Conservation (phyloP, 2,888 invertebrate species). For the Rhagophthalmus giganteus region DNA sequence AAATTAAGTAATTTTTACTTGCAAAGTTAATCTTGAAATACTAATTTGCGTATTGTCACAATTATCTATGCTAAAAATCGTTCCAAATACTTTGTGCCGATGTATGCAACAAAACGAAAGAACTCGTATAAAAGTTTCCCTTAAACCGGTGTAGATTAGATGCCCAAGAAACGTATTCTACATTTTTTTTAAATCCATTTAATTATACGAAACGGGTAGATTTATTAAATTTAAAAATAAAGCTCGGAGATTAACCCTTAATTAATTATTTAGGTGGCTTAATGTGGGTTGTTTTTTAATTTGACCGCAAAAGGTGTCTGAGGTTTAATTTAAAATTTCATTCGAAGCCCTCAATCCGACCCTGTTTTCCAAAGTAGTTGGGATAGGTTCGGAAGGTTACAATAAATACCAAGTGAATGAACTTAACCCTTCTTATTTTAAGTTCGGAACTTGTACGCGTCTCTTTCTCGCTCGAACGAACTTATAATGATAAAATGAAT, state of each 20-base stretch:
- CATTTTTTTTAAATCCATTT: no score
- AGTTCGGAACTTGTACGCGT: slow-evolving; percentile 14
- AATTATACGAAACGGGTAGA: no score
- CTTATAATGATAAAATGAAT: slow-evolving; percentile 2
- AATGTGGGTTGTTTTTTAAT: slow-evolving; percentile 9
- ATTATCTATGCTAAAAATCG: no score
- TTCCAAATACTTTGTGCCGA: no score
- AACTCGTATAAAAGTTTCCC: no score
- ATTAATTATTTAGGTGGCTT: slow-evolving; percentile 1
- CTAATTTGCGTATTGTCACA: no score
- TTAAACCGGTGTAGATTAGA: no score
- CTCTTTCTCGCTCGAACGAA: slow-evolving; percentile 12
- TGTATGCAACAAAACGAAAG: no score
- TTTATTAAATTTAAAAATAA: no score
- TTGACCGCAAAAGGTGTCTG: background rate
- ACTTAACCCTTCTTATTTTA: slow-evolving; percentile 39
- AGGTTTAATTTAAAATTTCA: slow-evolving; percentile 3
- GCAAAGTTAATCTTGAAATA: no score
- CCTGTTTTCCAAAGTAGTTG: slow-evolving; percentile 40
- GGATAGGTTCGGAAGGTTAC: slow-evolving; percentile 54
- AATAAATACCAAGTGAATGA: slow-evolving; percentile 55
- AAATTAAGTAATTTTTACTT: no score
- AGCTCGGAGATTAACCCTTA: background rate
- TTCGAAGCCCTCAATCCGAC: slow-evolving; percentile 1
- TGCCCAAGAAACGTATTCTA: no score